These are phyloP conservation scores for Ciona savignyi DNA, from an alignment of 23 tunicate genomes.

Conservation along the genomic window DNA sequence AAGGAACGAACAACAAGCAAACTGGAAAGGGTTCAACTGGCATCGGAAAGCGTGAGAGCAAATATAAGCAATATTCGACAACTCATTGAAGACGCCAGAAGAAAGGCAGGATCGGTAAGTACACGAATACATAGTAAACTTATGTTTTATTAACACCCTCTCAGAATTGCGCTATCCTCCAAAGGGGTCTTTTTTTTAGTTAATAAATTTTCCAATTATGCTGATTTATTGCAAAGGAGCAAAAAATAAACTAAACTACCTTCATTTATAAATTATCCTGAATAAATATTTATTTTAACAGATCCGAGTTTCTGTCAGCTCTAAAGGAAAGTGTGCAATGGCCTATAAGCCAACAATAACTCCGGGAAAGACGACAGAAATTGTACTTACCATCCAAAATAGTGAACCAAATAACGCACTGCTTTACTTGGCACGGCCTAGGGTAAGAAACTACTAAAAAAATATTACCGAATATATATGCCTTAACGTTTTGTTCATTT, in stretches of 20 bases:
- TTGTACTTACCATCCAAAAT: slow-evolving; percentile 41
- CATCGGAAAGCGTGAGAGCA: slow-evolving; percentile 22
- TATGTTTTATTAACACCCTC: no score
- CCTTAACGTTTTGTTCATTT: not conserved
- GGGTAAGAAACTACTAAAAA: no score
- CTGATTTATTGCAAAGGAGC: no score
- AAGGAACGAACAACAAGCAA: not conserved
- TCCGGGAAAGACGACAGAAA: slow-evolving; percentile 46
- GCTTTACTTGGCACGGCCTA: slow-evolving; percentile 54
- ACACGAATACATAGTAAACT: no score
- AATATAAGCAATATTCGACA: slow-evolving; percentile 45
- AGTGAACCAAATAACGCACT: slow-evolving; percentile 41
- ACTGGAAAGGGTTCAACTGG: slow-evolving; percentile 12
- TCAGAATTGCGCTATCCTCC: no score
- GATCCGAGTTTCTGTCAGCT: slow-evolving; percentile 65
- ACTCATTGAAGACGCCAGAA: slow-evolving; percentile 61
- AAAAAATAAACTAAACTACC: no score
- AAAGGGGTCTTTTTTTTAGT: no score
- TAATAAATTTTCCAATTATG: no score
- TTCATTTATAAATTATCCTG: no score
- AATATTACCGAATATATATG: slow-evolving; percentile 41
- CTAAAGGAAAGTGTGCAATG: slow-evolving; percentile 76
- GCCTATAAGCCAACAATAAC: slow-evolving; percentile 38
- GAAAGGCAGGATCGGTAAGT: slow-evolving; percentile 72
- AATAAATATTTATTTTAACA: slow-evolving; percentile 5